These are phyloP conservation scores for Aporrectodea caliginosa DNA, from an alignment of 1,140 invertebrate genomes.

Conservation along the genomic window DNA sequence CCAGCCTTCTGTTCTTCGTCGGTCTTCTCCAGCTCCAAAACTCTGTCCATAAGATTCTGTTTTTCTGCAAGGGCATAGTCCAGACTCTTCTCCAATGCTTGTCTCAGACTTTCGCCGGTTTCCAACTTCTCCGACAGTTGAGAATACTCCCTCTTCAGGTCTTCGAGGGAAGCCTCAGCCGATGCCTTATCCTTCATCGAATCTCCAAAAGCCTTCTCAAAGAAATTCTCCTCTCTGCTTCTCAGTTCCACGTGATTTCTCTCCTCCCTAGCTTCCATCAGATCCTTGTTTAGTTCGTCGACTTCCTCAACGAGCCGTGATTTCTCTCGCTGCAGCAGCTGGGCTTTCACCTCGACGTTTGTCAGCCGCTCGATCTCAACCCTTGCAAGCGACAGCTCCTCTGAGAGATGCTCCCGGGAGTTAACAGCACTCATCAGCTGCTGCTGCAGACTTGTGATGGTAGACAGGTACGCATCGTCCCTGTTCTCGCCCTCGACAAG, in stretches of 20 bases:
- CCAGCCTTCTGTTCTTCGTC: slow-evolving; percentile 5
- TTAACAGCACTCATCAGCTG: background rate
- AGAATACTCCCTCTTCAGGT: background rate
- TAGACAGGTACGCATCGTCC: background rate
- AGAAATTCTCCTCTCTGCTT: background rate
- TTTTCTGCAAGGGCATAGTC: background rate
- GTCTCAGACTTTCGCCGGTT: background rate
- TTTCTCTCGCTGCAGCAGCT: background rate
- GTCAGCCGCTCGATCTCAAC: background rate
- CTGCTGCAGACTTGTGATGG: background rate
- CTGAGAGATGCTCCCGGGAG: background rate
- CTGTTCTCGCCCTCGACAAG: background rate
- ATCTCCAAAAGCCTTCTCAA: background rate
- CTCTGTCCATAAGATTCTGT: background rate
- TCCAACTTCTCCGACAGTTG: background rate
- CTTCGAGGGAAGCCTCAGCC: background rate
- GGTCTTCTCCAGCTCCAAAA: slow-evolving; percentile 4
- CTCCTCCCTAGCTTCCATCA: no score
- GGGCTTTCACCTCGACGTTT: background rate
- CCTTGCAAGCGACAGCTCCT: background rate
- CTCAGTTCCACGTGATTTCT: background rate
- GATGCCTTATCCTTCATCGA: background rate
- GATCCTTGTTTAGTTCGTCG: background rate
- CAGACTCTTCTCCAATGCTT: background rate
- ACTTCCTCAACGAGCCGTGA: background rate